Conservation (phyloP, 2,113 vertebrate species). For the Hippocampus zosterae region DNA sequence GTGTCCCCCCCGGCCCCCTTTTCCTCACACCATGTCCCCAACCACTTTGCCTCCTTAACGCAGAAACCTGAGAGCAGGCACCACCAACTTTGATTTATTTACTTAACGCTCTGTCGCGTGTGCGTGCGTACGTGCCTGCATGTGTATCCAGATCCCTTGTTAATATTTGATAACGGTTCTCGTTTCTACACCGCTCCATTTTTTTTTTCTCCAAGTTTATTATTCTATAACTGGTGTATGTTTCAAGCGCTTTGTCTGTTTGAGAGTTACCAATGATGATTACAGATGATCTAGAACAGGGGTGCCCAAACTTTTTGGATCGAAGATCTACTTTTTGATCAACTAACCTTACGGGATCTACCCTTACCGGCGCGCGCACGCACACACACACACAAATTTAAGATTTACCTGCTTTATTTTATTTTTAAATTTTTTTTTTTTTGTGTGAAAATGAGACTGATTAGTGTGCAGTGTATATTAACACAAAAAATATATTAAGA, state of each 20-base stretch:
- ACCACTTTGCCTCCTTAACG: slow-evolving; percentile 17
- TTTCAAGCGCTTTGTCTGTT: not conserved
- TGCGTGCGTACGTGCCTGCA: slow-evolving; percentile 39
- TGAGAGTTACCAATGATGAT: too few relatives aligned
- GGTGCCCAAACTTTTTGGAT: too few relatives aligned
- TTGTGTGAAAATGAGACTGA: too few relatives aligned
- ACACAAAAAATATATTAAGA: too few relatives aligned
- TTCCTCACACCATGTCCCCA: not conserved
- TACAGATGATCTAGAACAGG: too few relatives aligned
- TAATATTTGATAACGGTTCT: slow-evolving; percentile 59
- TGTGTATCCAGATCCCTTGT: slow-evolving; percentile 43
- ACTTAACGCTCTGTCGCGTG: slow-evolving; percentile 7
- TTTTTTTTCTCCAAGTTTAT: slow-evolving; percentile 18
- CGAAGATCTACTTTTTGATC: too few relatives aligned
- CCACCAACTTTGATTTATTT: slow-evolving; percentile 27
- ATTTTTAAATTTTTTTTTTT: too few relatives aligned
- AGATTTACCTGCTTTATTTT: too few relatives aligned
- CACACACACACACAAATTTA: too few relatives aligned
- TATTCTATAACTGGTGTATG: not conserved
- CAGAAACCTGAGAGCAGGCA: slow-evolving; percentile 18
- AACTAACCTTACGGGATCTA: too few relatives aligned
- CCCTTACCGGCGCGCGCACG: too few relatives aligned
- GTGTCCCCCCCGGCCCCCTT: not conserved
- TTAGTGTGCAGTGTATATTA: too few relatives aligned
- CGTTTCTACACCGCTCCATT: slow-evolving; percentile 16